A percentile compares a stretch with the other conserved stretches of the same genome.
phyloP scores from a whole-genome alignment of 2,888 invertebrate species.

The Xanthia togata region DNA sequence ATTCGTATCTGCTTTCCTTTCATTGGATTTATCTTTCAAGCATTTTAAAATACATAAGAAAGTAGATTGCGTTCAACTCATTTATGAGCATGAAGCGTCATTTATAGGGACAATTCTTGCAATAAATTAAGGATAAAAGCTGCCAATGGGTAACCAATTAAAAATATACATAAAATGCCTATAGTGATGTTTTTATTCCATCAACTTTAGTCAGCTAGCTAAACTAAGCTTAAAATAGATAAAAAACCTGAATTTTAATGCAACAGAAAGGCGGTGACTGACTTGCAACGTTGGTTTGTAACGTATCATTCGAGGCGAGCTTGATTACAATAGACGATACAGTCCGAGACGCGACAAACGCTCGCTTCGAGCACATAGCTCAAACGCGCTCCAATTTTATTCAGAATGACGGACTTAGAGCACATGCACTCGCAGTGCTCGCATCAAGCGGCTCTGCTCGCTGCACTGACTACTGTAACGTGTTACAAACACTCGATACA shows the following conservation, averaged over 20 bases:
- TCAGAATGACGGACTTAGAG: too few relatives aligned
- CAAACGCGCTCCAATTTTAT: too few relatives aligned
- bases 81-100: not conserved
- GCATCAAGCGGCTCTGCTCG: too few relatives aligned
- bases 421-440: too few relatives aligned
- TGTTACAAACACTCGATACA: too few relatives aligned
- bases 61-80: slow-evolving; percentile 4
- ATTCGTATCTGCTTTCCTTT: slow-evolving; percentile 31
- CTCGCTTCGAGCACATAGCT: too few relatives aligned
- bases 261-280: too few relatives aligned
- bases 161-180: not conserved
- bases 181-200: not conserved
- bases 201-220: not conserved
- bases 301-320: too few relatives aligned
- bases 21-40: slow-evolving; percentile 22
- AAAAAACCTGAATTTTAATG: not conserved
- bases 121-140: not conserved
- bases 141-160: not conserved
- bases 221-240: not conserved
- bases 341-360: too few relatives aligned
- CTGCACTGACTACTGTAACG: too few relatives aligned
- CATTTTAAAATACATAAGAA: not conserved
- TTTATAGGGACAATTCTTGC: not conserved
- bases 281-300: too few relatives aligned
- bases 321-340: too few relatives aligned